Evolutionary conservation across 2,113 vertebrate species (phyloP).

Genomic region (Loxodonta africana): DNA sequence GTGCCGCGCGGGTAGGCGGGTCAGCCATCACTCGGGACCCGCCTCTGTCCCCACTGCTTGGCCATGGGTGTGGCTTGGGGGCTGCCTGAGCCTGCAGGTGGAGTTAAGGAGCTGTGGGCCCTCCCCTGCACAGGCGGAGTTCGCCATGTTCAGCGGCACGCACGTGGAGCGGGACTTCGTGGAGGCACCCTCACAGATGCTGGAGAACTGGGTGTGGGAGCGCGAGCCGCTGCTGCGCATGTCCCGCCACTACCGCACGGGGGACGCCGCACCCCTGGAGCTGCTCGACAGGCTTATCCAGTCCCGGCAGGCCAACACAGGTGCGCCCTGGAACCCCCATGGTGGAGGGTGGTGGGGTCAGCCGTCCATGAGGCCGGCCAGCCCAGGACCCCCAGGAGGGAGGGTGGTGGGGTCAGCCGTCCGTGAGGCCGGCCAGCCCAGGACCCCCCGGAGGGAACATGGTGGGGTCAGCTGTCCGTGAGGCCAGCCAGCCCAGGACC

Average conservation of each 20-base stretch:
- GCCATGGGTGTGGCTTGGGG: too few relatives aligned
- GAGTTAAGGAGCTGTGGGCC: accelerated
- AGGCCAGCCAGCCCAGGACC: not conserved
- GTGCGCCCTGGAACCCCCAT: conserved; percentile 77
- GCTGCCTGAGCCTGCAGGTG: not conserved
- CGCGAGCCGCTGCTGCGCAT: conserved; percentile 95
- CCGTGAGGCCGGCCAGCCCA: not conserved
- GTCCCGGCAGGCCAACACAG: conserved; percentile 97
- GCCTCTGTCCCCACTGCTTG: too few relatives aligned
- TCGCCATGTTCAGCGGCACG: conserved; percentile 98
- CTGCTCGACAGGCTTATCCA: conserved; percentile 96
- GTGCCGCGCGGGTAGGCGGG: not conserved
- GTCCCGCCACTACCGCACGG: conserved; percentile 95
- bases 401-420: too few relatives aligned
- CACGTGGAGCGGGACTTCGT: conserved; percentile 98
- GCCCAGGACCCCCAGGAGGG: not conserved
- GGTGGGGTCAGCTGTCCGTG: too few relatives aligned
- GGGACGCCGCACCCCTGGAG: conserved; percentile 90
- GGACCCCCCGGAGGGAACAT: not conserved
- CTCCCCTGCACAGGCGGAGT: conserved; percentile 91
- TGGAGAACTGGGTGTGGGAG: conserved; percentile 99
- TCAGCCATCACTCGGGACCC: too few relatives aligned
- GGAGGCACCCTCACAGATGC: conserved; percentile 98
- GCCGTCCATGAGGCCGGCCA: too few relatives aligned
- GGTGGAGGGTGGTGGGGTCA: too few relatives aligned